Evolutionary conservation across 2,888 invertebrate species (phyloP), one percentile per base, ranked within the genome.

Genomic region (Drosophila imparisetae): DNA sequence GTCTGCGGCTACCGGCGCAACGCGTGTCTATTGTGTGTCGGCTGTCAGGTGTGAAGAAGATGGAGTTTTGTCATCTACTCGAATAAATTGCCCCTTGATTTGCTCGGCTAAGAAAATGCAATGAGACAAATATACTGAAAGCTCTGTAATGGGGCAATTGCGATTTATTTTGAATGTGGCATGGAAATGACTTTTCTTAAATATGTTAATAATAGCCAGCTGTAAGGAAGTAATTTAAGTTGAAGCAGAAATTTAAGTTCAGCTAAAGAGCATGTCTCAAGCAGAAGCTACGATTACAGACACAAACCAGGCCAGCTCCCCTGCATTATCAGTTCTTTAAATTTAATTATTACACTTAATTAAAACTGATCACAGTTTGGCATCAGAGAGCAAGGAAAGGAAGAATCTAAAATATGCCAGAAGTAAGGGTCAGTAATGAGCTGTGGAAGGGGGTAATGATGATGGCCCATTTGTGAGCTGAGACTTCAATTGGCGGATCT

Each of bases 11-110:
- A 61, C 59, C 55, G 53, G 66, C 59, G 52, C 62, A 66, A 57
- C 72, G 67, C 76, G 76, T 78, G 69, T 58, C 65, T 57, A 57
- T 80, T 77, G 72, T 80, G 54, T 36, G 64, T 59, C 57, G 57
- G 69, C 88, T 70, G 77, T 85, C 83, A 83, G 81, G 85, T 86
- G 85, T 85, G 71, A 87, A 86, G 88, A 80, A 80, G 85, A 86
- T 85, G 85, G 85, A 85, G 85, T 81, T 67, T 72, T 63, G 63
- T 57, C 36, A 71, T 58, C 48, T 48, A 27, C 52, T 45, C 53
- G 15, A 55, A 27, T 49, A 66, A 68, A 58, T 67, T 55, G 73
- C 66, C 60, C 55, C 60, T 73, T 53, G 77, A 62, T 69, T 48
- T 80, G 79, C 80, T 71, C 49, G 54, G 67, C 38, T 77, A 60